Base-by-base conservation (phyloP, 2,888 invertebrate species). In the Bombylius major region DNA sequence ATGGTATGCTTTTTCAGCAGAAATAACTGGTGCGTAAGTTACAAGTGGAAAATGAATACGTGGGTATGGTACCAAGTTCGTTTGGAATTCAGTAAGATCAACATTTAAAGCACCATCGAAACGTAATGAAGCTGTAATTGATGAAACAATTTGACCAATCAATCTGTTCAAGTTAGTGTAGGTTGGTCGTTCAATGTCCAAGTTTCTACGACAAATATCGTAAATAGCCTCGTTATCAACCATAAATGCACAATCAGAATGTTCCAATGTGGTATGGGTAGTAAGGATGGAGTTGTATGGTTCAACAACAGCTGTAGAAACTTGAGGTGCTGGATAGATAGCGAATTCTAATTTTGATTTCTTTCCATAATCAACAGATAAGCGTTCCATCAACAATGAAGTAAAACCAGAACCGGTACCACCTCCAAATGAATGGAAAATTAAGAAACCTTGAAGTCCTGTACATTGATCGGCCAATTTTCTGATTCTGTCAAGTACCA, bases 281-380 rank as follows among this genome's bases (percentile, higher is more conserved):
- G 91, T 92, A 65, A 93, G 79, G 69, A 93, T 90, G 9, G 91
- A 90, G 78, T 93, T 93, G 83, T 93, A 93, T n/a, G 93, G 93
- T 73, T 93, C 93, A 7, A 93, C 93, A 39, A 87, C 87, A 56
- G 87, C 87, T 51, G 70, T 72, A 13, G 72, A 70, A 36, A 71
- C 77, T 65, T 78, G 80, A 2, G 83, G 83, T 42, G 83, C 82
- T 1, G 83, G 83, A 65, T 84, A 83, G 59, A 83, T 79, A 56
- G 82, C 78, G 64, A 84, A 83, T 66, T 82, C 82, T 9, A 83
- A 70, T 62, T 83, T 83, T 42, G 79, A 77, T 66, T 83, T 83
- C 69, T 82, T 82, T 59, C 82, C 82, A 64, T 82, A 83, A 65
- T 83, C 83, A n/a, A 81, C 78, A 11, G 79, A 80, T 33, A 84